Evolutionary conservation across 2,888 invertebrate species (phyloP).

Genomic region (Petrolisthes manimaculis): DNA sequence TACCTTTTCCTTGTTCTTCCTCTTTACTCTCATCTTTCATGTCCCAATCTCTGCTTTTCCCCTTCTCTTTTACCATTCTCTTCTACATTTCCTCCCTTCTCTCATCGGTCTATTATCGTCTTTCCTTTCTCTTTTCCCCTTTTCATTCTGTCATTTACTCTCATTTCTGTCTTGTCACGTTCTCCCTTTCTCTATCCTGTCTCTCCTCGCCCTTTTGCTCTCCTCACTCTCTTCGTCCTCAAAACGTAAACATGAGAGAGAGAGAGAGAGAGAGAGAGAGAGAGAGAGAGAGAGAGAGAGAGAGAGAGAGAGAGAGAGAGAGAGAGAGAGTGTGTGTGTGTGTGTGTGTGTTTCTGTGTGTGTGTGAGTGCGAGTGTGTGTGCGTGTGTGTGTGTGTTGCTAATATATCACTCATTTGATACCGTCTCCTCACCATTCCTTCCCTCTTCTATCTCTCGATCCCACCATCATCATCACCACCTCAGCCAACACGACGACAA

Average conservation of each 20-base stretch:
- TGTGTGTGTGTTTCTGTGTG: neutral
- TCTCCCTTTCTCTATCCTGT: no score
- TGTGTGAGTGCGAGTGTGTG: neutral
- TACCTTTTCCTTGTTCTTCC: no score
- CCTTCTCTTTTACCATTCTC: neutral
- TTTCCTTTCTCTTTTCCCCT: no score
- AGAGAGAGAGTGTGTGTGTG: conserved; percentile 2
- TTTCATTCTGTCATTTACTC: no score
- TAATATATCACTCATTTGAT: neutral
- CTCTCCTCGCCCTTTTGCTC: no score
- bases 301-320: neutral
- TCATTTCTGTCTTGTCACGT: no score
- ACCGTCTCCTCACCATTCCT: neutral
- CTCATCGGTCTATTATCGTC: neutral
- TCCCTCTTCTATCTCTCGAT: no score
- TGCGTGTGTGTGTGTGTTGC: neutral
- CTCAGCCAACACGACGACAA: neutral
- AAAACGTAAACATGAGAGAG: neutral
- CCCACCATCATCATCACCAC: no score
- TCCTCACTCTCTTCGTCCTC: no score
- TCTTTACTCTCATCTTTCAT: no score
- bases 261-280: conserved; percentile 9
- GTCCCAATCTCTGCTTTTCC: neutral
- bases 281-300: neutral
- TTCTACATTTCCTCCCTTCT: neutral